A percentile compares a stretch with the other conserved stretches of the same genome.
phyloP scores from a whole-genome alignment of 2,888 invertebrate genomes.

The Ephialtes manifestator region DNA sequence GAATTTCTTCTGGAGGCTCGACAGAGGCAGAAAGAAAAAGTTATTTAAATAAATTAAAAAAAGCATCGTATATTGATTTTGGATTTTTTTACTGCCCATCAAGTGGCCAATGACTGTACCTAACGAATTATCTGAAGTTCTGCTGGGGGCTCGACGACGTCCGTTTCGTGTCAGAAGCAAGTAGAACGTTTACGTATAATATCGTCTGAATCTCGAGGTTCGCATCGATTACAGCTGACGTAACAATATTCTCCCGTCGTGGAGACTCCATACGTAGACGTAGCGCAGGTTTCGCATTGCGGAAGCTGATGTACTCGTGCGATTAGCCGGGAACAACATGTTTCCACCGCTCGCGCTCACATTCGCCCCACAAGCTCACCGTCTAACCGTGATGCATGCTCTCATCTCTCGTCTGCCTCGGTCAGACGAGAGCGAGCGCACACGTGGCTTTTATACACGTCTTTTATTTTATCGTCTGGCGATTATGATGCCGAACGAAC shows the following conservation, averaged over 20 bases:
- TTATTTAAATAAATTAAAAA: too few species aligned
- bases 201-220: slow-evolving; percentile 33
- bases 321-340: slow-evolving; percentile 66
- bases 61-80: too few species aligned
- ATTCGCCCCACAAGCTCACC: slow-evolving; percentile 36
- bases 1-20: too few species aligned
- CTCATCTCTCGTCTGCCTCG: slow-evolving; percentile 12
- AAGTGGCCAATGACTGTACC: too few species aligned
- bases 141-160: neutral
- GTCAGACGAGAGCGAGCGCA: slow-evolving; percentile 41
- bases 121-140: neutral
- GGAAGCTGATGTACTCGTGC: slow-evolving; percentile 72
- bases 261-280: slow-evolving; percentile 41
- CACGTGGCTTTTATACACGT: slow-evolving; percentile 58
- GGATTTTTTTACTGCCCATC: too few species aligned
- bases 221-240: slow-evolving; percentile 56
- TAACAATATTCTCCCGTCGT: slow-evolving; percentile 27
- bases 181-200: neutral
- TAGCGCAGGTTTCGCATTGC: slow-evolving; percentile 67
- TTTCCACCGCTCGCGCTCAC: slow-evolving; percentile 59
- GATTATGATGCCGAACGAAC: slow-evolving; percentile 63
- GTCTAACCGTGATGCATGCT: neutral
- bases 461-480: slow-evolving; percentile 65
- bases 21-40: too few species aligned
- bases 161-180: neutral